Evolutionary conservation across 1,140 invertebrate species (phyloP), one percentile per base, ranked within the genome.

Genomic region (Diachasmimorpha longicaudata): DNA sequence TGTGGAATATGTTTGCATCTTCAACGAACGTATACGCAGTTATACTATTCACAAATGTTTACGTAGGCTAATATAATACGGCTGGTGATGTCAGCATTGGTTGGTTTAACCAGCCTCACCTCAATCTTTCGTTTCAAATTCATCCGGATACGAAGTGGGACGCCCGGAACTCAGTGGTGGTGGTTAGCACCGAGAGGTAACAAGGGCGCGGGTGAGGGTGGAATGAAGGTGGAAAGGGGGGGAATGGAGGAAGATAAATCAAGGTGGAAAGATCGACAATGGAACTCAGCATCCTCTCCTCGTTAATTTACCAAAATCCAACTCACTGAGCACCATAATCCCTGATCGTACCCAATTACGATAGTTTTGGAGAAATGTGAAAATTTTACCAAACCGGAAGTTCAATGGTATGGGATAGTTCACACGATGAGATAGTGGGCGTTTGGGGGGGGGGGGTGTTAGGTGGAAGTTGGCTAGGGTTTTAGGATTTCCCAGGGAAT

Each of bases 61-160:
- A 83, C 83, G 82, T 79, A 82, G 83, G 82, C 80, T 80, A 83
- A 84, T 83, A 81, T 85, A 84, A 83, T 84, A 83, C 55, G 74
- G 75, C 79, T 78, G 78, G 74, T 85, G 83, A 85, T 85, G 84
- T 85, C 83, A 84, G 74, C 73, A 72, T 39, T 78, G 72, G 69
- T 52, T 46, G 58, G 44, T 16, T 67, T 66, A 67, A 66, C 36
- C 63, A 67, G 72, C 68, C 74, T 76, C 70, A 37, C 42, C 55
- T 69, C 46, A 71, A 48, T 71, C 52, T 72, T 55, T 58, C 31
- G 44, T 55, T 23, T 63, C 31, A 68, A 36, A 68, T 68, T 68
- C 16, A 68, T 39, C 36, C n/a, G 31, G 16, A 68, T 37, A 16
- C 23, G 21, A 31, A 68, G n/a, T 68, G 13, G 9, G 36, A 16